Base-by-base conservation (phyloP, 1,140 invertebrate genomes). In the Bombus polaris region DNA sequence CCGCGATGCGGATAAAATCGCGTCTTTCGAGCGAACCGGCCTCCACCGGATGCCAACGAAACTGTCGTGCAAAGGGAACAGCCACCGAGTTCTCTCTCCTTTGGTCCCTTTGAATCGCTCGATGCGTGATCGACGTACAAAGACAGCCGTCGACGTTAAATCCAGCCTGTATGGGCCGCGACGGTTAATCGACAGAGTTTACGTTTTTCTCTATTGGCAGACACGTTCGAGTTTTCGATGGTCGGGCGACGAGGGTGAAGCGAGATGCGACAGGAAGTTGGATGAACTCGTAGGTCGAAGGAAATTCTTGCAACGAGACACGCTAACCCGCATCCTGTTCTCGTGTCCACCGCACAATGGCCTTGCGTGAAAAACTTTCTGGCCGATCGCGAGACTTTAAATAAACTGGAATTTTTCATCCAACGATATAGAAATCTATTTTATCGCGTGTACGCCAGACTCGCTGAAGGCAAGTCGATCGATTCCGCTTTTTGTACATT, bases 1-100 rank as follows among this genome's bases (percentile, higher is more conserved):
- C 18, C 22, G 39, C 32, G 25, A 2, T 22, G 59, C 44, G 83
- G 68, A 53, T 88, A 79, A 88, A 89, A 88, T 89, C 88, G 81
- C 88, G 87, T 79, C 65, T 62, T 62, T 59, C 65, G 57, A 79
- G 72, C 87, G 37, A 75, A 66, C 18, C 62, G n/a, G 28, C 22
- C 59, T 4, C 6, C 42, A 6, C 22, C 13, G 47, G 65, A 42
- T 53, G 35, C 22, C 75, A 25, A 35, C 8, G 32, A 15, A 83
- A 37, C 62, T 65, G 79, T 70, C 78, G 65, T 68, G 39, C 25
- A 9, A 28, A 62, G n/a, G 35, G 39, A n/a, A 39, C 18, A 13
- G 25, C 12, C 2, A 37, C 15, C 4, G 44, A 57, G 10, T 9
- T 37, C 22, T 15, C 37, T 25, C 25, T n/a, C 9, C 47, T 53